phyloP scores from a whole-genome alignment of 2,113 vertebrate species.

The Apus apus region DNA sequence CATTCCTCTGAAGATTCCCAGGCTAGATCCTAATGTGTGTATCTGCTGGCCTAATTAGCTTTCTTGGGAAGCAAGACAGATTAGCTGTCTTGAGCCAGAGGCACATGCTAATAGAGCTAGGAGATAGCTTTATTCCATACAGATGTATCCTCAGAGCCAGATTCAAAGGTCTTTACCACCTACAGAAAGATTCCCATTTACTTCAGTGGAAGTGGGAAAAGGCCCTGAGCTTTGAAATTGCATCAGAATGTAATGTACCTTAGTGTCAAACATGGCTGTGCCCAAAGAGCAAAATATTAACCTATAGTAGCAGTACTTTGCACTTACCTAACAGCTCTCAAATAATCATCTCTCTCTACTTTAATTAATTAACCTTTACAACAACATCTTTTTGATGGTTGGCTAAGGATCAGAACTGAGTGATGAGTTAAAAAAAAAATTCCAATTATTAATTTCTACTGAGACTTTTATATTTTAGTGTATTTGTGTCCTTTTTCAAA shows the following conservation, averaged over 20 bases:
- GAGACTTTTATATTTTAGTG: conserved; percentile 1
- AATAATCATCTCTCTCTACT: conserved; percentile 41
- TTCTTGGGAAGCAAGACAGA: conserved; percentile 15
- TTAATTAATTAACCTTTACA: conserved; percentile 69
- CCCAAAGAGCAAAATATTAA: conserved; percentile 48
- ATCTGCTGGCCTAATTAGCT: conserved; percentile 29
- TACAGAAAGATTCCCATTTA: not conserved
- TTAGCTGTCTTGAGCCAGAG: conserved; percentile 13
- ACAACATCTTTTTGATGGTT: conserved; percentile 22
- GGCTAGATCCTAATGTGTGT: not conserved
- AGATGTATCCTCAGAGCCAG: not conserved
- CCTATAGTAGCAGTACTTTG: conserved; percentile 26
- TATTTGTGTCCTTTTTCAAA: not conserved
- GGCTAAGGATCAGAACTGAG: conserved; percentile 29
- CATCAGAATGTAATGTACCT: not conserved
- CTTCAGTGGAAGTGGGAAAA: not conserved
- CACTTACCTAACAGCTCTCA: conserved; percentile 49
- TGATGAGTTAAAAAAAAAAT: conserved; percentile 14
- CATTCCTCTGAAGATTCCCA: not conserved
- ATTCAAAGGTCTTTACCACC: not conserved
- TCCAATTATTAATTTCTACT: conserved; percentile 22
- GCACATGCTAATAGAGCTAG: not conserved
- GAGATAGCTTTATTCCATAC: conserved; percentile 10
- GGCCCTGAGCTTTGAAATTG: conserved; percentile 4
- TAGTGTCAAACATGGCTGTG: not conserved